Conservation (phyloP, 2,888 invertebrate species). For the Ophraella communa region DNA sequence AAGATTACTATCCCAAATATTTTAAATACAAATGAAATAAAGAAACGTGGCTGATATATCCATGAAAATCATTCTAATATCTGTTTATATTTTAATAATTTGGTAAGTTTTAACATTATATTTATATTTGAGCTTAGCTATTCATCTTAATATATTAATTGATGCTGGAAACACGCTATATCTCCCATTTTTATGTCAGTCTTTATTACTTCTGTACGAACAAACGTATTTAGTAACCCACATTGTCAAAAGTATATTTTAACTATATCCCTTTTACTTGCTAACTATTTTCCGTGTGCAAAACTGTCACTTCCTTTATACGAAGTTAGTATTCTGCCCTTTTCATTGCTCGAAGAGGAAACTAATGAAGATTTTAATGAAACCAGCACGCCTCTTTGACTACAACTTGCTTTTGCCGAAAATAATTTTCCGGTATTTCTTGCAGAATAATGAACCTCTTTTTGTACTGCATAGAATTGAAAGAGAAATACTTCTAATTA, state of each 20-base stretch:
- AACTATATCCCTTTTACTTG: neutral
- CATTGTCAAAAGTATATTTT: neutral
- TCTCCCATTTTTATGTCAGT: no score
- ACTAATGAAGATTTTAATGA: slow-evolving; percentile 20
- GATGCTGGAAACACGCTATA: no score
- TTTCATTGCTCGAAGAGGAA: neutral
- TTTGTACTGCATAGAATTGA: neutral
- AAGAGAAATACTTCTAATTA: neutral
- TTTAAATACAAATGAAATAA: no score
- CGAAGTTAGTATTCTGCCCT: neutral
- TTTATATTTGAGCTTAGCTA: no score
- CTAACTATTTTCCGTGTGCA: neutral
- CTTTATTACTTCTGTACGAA: no score
- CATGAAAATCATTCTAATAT: no score
- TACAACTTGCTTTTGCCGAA: neutral
- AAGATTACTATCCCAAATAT: no score
- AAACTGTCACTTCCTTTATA: slow-evolving; percentile 7
- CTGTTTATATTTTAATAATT: no score
- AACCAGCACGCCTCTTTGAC: slow-evolving; percentile 16
- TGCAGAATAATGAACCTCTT: slow-evolving; percentile 8
- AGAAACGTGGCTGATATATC: no score
- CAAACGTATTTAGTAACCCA: neutral
- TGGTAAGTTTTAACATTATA: no score
- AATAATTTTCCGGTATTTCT: slow-evolving; percentile 22
- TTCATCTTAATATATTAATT: no score